Evolutionary conservation across 2,113 vertebrate genomes (phyloP).

Genomic region (Laticauda laticaudata): DNA sequence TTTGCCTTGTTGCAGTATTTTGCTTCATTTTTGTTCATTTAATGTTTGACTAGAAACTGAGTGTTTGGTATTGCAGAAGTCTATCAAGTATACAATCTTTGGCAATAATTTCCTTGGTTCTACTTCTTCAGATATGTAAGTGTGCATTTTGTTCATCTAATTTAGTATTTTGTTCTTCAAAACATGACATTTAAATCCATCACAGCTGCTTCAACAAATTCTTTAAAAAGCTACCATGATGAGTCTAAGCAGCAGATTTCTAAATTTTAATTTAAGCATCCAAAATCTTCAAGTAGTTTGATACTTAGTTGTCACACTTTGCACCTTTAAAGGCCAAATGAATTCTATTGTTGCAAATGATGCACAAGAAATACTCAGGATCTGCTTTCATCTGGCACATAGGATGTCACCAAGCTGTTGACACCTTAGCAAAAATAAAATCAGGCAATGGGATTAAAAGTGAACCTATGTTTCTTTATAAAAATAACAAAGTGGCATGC

Average conservation of each 20-base stretch:
- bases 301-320: neutral
- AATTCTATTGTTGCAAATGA: neutral
- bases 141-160: neutral
- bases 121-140: neutral
- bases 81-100: neutral
- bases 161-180: conserved; percentile 8
- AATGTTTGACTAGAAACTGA: neutral
- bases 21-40: neutral
- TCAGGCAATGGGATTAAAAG: neutral
- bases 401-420: conserved; percentile 3
- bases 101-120: neutral
- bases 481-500: neutral
- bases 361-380: neutral
- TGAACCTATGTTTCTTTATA: neutral
- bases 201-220: neutral
- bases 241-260: neutral
- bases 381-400: neutral
- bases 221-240: neutral
- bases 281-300: neutral
- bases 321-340: neutral
- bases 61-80: neutral
- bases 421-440: conserved; percentile 23
- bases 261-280: neutral
- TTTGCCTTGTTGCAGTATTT: neutral
- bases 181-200: neutral